phyloP scores from a whole-genome alignment of 2,888 invertebrate genomes.

The Anoplius nigerrimus region DNA sequence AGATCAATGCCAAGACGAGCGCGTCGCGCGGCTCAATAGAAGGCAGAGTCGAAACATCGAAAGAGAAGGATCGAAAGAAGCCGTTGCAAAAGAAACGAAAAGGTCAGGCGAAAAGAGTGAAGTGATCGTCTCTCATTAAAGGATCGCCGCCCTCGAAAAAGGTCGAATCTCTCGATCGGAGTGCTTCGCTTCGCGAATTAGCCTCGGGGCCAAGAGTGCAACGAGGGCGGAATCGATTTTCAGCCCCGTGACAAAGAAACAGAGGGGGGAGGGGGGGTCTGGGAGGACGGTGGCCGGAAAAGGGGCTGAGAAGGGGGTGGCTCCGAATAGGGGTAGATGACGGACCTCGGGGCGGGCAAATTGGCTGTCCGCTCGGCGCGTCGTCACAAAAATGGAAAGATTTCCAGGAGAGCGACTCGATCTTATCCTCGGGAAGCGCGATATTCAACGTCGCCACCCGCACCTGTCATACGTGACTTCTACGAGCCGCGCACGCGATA shows the following conservation, averaged over 20 bases:
- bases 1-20: conserved; percentile 5
- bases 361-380: conserved; percentile 14
- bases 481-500: too few species aligned
- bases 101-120: too few species aligned
- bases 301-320: too few species aligned
- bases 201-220: not conserved
- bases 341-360: not conserved
- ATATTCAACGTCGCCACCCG: conserved; percentile 34
- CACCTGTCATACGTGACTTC: conserved; percentile 35
- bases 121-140: too few species aligned
- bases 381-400: conserved; percentile 20
- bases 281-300: not conserved
- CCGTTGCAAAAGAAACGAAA: too few species aligned
- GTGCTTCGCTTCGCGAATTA: not conserved
- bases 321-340: not conserved
- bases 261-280: not conserved
- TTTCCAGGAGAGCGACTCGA: conserved; percentile 23
- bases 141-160: too few species aligned
- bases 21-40: too few species aligned
- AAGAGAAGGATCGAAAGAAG: too few species aligned
- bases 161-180: not conserved
- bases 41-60: too few species aligned
- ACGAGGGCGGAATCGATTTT: not conserved
- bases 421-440: conserved; percentile 16
- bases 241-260: not conserved